phyloP scores from a whole-genome alignment of 2,113 vertebrate genomes.

The Catharus bicknelli region DNA sequence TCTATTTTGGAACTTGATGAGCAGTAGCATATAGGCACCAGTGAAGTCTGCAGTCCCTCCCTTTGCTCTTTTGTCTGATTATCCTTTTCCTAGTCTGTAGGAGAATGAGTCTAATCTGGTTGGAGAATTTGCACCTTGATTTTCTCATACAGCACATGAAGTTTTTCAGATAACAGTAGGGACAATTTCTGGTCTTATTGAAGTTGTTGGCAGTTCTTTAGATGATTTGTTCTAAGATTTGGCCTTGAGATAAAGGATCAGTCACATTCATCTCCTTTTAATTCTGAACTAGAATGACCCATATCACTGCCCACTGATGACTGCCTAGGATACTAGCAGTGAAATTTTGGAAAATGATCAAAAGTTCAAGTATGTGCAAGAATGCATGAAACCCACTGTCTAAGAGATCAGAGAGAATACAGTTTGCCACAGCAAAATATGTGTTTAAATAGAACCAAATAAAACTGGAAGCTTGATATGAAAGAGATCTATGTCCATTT shows the following conservation, averaged over 20 bases:
- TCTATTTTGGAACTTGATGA: neutral
- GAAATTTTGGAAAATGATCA: conserved; percentile 54
- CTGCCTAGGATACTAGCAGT: conserved; percentile 63
- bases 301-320: conserved; percentile 43
- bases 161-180: conserved; percentile 37
- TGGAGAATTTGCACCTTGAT: conserved; percentile 24
- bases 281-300: conserved; percentile 54
- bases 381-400: conserved; percentile 51
- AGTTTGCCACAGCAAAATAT: neutral
- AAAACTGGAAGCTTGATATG: conserved; percentile 9
- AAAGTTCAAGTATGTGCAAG: conserved; percentile 64
- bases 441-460: neutral
- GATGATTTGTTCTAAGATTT: conserved; percentile 57
- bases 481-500: neutral
- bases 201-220: conserved; percentile 40
- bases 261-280: conserved; percentile 54
- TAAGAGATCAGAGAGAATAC: conserved; percentile 22
- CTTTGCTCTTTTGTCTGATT: conserved; percentile 19
- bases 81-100: neutral
- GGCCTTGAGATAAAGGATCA: conserved; percentile 57
- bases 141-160: conserved; percentile 31
- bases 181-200: conserved; percentile 39
- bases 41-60: neutral
- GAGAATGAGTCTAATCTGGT: conserved; percentile 1
- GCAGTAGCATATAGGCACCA: neutral